Conservation (phyloP, 1,140 invertebrate genomes). For the Zophobas morio region DNA sequence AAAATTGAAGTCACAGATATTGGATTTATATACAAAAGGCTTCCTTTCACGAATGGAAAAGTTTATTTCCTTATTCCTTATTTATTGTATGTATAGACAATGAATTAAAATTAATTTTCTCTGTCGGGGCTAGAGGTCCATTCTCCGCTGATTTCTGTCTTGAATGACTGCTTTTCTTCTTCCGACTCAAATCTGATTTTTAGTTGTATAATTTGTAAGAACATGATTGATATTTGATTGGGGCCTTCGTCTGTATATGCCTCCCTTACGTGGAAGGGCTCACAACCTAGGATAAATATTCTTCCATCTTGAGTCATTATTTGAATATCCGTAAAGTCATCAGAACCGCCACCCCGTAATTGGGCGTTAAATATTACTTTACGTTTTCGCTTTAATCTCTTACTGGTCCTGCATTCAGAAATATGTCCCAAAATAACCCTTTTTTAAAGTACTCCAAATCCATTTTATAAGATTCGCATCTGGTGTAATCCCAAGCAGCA, state of each 20-base stretch:
- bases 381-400: conserved; percentile 3
- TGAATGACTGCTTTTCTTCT: conserved; percentile 14
- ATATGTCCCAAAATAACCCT: too few species aligned
- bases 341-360: conserved; percentile 1
- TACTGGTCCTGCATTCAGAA: too few species aligned
- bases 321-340: conserved; percentile 11
- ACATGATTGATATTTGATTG: conserved; percentile 17
- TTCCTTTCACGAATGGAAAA: too few species aligned
- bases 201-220: conserved; percentile 11
- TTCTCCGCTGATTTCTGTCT: neutral
- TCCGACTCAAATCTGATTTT: conserved; percentile 10
- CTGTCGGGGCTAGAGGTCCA: conserved; percentile 6
- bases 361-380: neutral
- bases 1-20: too few species aligned
- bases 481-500: too few species aligned
- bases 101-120: neutral
- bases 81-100: neutral
- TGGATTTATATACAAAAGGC: too few species aligned
- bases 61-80: neutral
- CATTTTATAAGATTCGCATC: too few species aligned
- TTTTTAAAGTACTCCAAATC: too few species aligned
- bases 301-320: conserved; percentile 11
- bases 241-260: conserved; percentile 2
- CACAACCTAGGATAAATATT: conserved; percentile 9
- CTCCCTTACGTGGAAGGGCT: conserved; percentile 9